Evolutionary conservation across 2,888 invertebrate genomes (phyloP).

Genomic region (Tridacna crocea): DNA sequence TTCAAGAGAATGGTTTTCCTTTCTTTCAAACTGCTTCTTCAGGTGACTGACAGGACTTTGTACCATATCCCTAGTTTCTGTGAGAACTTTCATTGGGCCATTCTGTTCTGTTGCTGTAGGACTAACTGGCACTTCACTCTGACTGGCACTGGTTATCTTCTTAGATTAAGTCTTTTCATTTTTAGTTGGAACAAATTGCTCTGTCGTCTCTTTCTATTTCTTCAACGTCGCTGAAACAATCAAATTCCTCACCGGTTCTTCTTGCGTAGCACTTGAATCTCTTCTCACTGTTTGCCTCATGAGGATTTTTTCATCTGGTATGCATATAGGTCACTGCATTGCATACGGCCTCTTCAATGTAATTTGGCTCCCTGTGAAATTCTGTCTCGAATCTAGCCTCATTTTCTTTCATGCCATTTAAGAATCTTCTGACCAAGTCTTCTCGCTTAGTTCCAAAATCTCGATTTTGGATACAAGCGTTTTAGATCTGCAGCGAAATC

Average conservation of each 20-base stretch:
- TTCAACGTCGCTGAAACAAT: background rate
- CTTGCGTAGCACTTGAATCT: background rate
- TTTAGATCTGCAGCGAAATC: constrained; percentile 54
- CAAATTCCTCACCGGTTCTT: background rate
- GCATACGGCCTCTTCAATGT: constrained; percentile 39
- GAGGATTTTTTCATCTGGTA: background rate
- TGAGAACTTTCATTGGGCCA: too few species aligned
- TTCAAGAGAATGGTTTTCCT: background rate
- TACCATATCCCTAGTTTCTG: too few species aligned
- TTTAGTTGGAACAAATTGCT: background rate
- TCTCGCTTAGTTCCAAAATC: constrained; percentile 39
- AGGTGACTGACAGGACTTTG: too few species aligned
- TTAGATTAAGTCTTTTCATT: background rate
- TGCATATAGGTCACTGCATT: constrained; percentile 41
- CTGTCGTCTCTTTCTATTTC: background rate
- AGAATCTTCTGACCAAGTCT: constrained; percentile 48
- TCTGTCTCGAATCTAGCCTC: constrained; percentile 37
- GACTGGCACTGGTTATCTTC: background rate
- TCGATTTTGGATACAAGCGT: constrained; percentile 37
- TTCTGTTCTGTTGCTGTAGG: too few species aligned
- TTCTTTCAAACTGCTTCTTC: background rate
- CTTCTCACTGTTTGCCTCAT: background rate
- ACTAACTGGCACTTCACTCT: too few species aligned
- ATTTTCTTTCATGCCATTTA: constrained; percentile 43
- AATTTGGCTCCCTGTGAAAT: constrained; percentile 32